Evolutionary conservation across 1,140 invertebrate genomes (phyloP), one percentile per base, ranked within the genome.

Genomic region (Macrobrachium rosenbergii): DNA sequence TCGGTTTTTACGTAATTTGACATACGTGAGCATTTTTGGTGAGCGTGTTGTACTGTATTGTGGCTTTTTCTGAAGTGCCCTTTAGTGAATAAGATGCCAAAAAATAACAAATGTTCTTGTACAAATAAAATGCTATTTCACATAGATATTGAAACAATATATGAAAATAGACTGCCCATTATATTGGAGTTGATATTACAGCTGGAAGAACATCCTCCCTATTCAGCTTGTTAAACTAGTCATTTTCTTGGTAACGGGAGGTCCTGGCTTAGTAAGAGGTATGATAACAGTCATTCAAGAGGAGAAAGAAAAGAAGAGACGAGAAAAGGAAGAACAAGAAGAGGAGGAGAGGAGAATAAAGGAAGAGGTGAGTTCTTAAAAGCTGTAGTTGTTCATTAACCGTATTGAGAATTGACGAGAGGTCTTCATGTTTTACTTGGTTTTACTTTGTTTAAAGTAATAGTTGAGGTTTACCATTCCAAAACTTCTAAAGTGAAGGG

Each of bases 141-240:
- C 67, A n/a, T n/a, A n/a, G n/a, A 69, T 0, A 43, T 75, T 28
- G 37, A 75, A 21, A 75, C 16, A 75, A 37, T 6, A 3, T 75
- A 23, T 23, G 37, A 7, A n/a, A 52, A 77, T 5, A 19, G 21
- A 77, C 16, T 43, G 19, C n/a, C 58, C 52, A 52, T 60, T 60
- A 60, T 16, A 52, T 45, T 59, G 17, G 12, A 59, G 58, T 75
- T 73, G 10, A 76, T 19, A 73, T 64, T 62, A 75, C 90, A 93
- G 95, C 89, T 92, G 96, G 69, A 94, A 94, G 91, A 94, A 97
- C 91, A 96, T 96, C 21, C 92, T 98, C 90, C 97, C 96, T 5
- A 95, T 97, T 90, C 96, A 97, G 93, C 94, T 97, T 90, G 94
- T 95, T 59, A 91, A 94, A 77, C 94, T 94, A 69, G 92, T 95